phyloP scores from a whole-genome alignment of 2,888 invertebrate genomes.

The Maniola hyperantus region DNA sequence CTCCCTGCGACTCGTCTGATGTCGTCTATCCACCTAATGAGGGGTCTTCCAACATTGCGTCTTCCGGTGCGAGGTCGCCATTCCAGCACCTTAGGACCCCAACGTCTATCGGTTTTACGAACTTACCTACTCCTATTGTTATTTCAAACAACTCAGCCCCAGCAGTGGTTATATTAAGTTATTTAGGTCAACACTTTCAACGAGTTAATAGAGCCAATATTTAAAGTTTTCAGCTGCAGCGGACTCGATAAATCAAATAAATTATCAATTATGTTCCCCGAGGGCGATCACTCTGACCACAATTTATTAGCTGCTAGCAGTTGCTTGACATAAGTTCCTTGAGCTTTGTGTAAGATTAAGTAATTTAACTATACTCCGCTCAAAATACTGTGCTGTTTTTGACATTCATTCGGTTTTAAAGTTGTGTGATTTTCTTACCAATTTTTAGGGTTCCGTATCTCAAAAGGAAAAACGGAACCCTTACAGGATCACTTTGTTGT shows the following conservation, averaged over 20 bases:
- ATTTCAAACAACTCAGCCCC: background rate
- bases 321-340: constrained; percentile 22
- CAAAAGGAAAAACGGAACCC: too few relatives aligned
- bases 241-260: constrained; percentile 34
- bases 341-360: constrained; percentile 25
- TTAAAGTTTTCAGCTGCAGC: constrained; percentile 24
- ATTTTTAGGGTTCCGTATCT: too few relatives aligned
- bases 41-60: too few relatives aligned
- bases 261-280: constrained; percentile 42
- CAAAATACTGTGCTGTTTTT: background rate
- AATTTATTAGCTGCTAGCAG: constrained; percentile 36
- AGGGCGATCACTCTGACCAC: constrained; percentile 30
- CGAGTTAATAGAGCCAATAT: constrained; percentile 15
- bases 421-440: too few relatives aligned
- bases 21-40: too few relatives aligned
- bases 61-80: too few relatives aligned
- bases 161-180: background rate
- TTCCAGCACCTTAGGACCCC: too few relatives aligned
- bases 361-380: constrained; percentile 24
- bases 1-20: too few relatives aligned
- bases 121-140: background rate
- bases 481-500: too few relatives aligned
- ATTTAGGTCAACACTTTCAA: constrained; percentile 18
- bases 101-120: too few relatives aligned
- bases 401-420: background rate